Base-by-base conservation (phyloP, 2,888 invertebrate species). In the Drosophila infuscata region DNA sequence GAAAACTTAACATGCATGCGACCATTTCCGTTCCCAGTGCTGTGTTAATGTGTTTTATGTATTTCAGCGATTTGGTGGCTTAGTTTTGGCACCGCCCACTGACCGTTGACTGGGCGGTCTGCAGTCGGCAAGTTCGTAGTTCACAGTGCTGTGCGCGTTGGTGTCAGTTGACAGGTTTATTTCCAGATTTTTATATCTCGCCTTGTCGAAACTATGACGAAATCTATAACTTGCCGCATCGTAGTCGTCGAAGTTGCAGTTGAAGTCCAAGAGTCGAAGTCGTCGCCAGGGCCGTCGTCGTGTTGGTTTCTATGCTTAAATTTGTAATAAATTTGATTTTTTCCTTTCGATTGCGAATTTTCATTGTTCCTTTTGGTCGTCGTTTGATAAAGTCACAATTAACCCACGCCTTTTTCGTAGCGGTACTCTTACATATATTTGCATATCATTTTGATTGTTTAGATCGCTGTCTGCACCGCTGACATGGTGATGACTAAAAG, bases 341-440 rank as follows among this genome's bases (percentile, higher is more conserved):
- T 88, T 90, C 82, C 89, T 90, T 88, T 88, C 90, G 90, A 88
- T 88, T 88, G 87, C 84, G 82, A 81, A 68, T 82, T 83, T 79
- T 79, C 70, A 68, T 84, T 77, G 64, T 76, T 82, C 52, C 71
- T 76, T 71, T 80, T 71, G 75, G 78, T 78, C 72, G 63, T 66
- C 71, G 67, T 81, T 79, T 90, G 90, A 90, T 88, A 88, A 90
- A 88, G 89, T 84, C 89, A 87, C 91, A 92, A 92, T 92, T 91
- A 91, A 88, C 89, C 91, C 92, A 92, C 92, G 91, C 92, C 91
- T 91, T 92, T 81, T 90, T 90, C 72, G 81, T 88, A 91, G 84
- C 91, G 90, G 90, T 87, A 88, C 83, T 88, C 86, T 89, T 86
- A 91, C 88, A 91, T 88, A 90, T 80, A 91, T 91, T 91, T 91